These are phyloP conservation scores for Psophia crepitans DNA, from an alignment of 2,113 vertebrate species.

Conservation along the genomic window DNA sequence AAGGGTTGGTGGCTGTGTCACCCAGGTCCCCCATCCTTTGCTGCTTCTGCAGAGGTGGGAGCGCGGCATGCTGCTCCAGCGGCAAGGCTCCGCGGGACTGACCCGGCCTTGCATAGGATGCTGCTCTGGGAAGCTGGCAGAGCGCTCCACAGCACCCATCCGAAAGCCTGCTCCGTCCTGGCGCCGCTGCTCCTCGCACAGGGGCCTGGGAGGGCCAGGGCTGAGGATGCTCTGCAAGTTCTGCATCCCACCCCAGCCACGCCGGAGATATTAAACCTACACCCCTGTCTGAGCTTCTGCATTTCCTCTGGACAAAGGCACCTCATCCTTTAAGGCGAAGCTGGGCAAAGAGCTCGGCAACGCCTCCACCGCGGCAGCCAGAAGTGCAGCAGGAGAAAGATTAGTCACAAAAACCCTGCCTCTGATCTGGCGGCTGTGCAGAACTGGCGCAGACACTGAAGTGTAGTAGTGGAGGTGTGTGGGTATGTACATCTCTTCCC, in stretches of 20 bases:
- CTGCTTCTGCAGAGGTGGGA: background rate
- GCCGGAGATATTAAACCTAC: background rate
- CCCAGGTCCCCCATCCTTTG: background rate
- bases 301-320: background rate
- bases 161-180: background rate
- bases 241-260: accelerated
- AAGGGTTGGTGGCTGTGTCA: background rate
- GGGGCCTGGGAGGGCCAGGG: background rate
- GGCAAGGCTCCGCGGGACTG: background rate
- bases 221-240: background rate
- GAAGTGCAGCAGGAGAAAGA: background rate
- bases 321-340: accelerated
- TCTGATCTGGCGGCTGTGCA: background rate
- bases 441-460: background rate
- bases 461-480: accelerated
- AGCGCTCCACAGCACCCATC: accelerated
- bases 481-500: accelerated
- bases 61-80: accelerated
- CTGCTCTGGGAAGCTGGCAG: background rate
- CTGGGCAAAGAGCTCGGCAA: background rate
- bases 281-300: accelerated
- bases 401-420: background rate
- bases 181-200: background rate
- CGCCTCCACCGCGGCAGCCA: background rate
- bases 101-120: background rate